Evolutionary conservation across 2,797 vertebrate species (phyloP).

Genomic region (Tangara arthus): DNA sequence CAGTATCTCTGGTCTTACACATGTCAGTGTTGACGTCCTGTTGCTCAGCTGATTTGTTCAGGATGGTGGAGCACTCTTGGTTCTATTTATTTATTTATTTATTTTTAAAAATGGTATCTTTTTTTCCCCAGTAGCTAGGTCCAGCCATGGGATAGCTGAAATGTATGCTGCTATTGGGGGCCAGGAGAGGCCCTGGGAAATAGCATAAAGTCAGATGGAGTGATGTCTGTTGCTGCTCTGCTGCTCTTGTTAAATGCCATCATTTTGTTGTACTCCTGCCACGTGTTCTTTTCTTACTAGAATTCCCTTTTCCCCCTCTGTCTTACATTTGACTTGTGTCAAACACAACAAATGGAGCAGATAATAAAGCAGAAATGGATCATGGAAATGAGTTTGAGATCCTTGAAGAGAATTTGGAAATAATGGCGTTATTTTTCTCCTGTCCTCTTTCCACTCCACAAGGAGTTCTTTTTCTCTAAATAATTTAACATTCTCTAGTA

Average conservation of each 20-base stretch:
- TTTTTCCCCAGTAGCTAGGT: background rate
- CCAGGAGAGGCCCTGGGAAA: background rate
- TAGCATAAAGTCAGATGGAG: background rate
- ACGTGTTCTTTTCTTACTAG: background rate
- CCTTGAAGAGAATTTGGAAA: background rate
- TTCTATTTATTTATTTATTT: background rate
- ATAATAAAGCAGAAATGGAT: background rate
- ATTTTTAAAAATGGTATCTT: fast-evolving
- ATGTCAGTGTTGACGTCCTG: background rate
- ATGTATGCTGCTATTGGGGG: background rate
- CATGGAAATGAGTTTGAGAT: background rate
- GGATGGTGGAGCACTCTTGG: background rate
- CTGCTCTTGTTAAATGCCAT: background rate
- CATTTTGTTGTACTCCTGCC: background rate
- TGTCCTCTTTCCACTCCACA: background rate
- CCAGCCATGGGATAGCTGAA: background rate
- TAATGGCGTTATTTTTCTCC: background rate
- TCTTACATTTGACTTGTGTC: background rate
- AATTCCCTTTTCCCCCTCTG: background rate
- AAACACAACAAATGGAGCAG: background rate
- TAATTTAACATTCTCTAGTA: background rate
- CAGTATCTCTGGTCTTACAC: background rate
- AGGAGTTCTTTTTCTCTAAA: background rate
- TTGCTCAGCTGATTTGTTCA: background rate
- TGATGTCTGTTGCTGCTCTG: background rate